phyloP scores from a whole-genome alignment of 2,888 invertebrate genomes.

The Rhimphoctona megacephalus region DNA sequence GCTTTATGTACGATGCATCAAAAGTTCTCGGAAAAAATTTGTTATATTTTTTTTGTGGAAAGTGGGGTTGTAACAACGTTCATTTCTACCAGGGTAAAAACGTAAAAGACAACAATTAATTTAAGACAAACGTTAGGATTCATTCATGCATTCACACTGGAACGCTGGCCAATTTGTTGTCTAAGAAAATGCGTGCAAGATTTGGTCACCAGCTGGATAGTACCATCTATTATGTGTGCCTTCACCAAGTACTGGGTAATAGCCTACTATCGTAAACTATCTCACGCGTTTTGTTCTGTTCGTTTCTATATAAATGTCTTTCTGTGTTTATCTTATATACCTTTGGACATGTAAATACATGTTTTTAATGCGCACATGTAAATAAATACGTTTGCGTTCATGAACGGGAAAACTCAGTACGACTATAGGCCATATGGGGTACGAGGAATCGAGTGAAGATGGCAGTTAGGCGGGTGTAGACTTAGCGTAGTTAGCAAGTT shows the following conservation, averaged over 20 bases:
- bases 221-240: too few relatives aligned
- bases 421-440: not conserved
- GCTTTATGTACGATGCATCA: not conserved
- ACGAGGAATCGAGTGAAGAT: slow-evolving; percentile 44
- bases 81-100: not conserved
- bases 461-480: slow-evolving; percentile 27
- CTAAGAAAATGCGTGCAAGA: not conserved
- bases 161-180: not conserved
- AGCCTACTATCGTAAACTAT: slow-evolving; percentile 17
- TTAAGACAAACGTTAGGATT: not conserved
- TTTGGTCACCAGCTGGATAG: slow-evolving; percentile 7
- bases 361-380: not conserved
- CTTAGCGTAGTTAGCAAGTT: slow-evolving; percentile 57
- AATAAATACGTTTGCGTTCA: not conserved
- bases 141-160: not conserved
- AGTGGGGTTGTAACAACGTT: not conserved
- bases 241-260: not conserved
- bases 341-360: not conserved
- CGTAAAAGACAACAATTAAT: not conserved
- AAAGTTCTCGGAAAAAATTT: not conserved
- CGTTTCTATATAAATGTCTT: not conserved
- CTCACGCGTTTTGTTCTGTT: slow-evolving; percentile 1
- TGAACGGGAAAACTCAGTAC: not conserved
- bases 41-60: not conserved
- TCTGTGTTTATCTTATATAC: not conserved